Base-by-base conservation (phyloP, 2,888 invertebrate species). In the Caenorhabditis japonica region DNA sequence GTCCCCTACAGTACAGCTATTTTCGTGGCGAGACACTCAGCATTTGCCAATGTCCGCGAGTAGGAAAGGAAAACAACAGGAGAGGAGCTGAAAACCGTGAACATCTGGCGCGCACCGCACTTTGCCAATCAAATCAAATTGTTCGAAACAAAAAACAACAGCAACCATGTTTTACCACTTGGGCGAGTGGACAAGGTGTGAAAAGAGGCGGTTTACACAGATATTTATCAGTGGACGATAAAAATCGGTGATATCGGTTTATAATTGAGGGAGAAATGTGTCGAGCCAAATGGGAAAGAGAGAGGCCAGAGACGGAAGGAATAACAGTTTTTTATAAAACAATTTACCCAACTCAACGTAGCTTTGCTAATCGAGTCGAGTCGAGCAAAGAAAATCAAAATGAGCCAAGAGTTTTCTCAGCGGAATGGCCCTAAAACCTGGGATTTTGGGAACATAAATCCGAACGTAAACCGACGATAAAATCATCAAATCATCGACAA, bases 31-130 rank as follows among this genome's bases (percentile, higher is more conserved):
- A 39, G 17, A 15, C 4, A 21, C 13, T 15, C 21, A 46, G 15
- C 19, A 23, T 17, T 12, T 13, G 44, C n/a, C 21, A 27, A 5
- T 21, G 19, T 8, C n/a, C n/a, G 27, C 2, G 15, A 46, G 27
- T 21, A 23, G 21, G 23, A 19, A 13, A 23, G 21, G 44, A 27
- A n/a, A 27, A 13, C 8, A 23, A 46, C 25, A 27, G n/a, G 3
- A 39, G 17, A 8, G 3, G 15, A 23, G n/a, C 33, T 34, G 49
- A 21, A 34, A 49, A 27, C 33, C 19, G 27, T 27, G 34, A 34
- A 49, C 49, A 49, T 49, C 49, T 49, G 49, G 49, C 49, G 49
- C 49, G 49, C 49, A 49, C 30, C 13, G n/a, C 15, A 15, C 23
- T 21, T 43, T 21, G 15, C 8, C n/a, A n/a, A n/a, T n/a, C n/a